A percentile compares a stretch with the other conserved stretches of the same genome.
These are phyloP conservation scores for Seira ritae DNA, from an alignment of 2,888 invertebrate genomes.

Conservation along the genomic window DNA sequence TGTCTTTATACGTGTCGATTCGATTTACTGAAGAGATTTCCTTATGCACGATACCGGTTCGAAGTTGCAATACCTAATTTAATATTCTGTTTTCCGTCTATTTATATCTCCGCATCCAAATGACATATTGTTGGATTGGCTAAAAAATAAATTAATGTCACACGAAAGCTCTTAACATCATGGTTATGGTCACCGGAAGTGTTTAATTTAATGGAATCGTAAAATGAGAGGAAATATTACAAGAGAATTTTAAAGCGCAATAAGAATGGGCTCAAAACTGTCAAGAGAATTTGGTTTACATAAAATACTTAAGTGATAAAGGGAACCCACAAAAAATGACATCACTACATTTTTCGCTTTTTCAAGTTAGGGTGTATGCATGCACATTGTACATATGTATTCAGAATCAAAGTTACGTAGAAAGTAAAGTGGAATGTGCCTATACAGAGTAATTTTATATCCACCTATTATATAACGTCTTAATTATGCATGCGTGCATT, in stretches of 20 bases:
- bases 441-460: neutral
- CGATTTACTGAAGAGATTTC: too few relatives aligned
- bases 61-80: too few relatives aligned
- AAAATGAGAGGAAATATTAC: neutral
- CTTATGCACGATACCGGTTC: too few relatives aligned
- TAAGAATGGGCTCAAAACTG: neutral
- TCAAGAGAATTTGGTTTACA: neutral
- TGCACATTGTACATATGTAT: too few relatives aligned
- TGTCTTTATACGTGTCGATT: too few relatives aligned
- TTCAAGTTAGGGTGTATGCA: too few relatives aligned
- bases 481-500: slow-evolving; percentile 12
- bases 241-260: neutral
- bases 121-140: too few relatives aligned
- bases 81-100: too few relatives aligned
- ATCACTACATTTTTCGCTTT: slow-evolving; percentile 1
- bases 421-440: slow-evolving; percentile 4
- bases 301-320: neutral
- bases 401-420: slow-evolving; percentile 18
- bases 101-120: too few relatives aligned
- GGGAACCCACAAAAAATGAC: slow-evolving; percentile 14
- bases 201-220: neutral
- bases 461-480: neutral
- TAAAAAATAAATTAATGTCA: too few relatives aligned
- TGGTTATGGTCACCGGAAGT: slow-evolving; percentile 18
- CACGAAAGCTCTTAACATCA: too few relatives aligned